Percentiles rank a stretch among this genome's conserved stretches.
Evolutionary conservation across 2,113 vertebrate genomes (phyloP).

Genomic region (Naja naja): DNA sequence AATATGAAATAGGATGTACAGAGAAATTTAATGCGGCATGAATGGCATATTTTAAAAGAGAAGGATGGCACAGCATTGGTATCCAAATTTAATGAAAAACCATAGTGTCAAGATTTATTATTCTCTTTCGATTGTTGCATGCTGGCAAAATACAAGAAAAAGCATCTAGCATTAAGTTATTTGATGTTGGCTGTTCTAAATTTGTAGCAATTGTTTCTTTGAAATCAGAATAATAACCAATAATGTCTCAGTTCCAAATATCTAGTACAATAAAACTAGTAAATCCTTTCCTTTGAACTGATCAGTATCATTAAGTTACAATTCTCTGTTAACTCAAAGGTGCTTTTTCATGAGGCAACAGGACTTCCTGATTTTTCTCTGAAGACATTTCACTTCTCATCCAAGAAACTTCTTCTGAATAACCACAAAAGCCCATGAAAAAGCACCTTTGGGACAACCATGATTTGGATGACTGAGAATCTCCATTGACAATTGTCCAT

Average conservation of each 20-base stretch:
- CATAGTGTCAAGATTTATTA: not conserved
- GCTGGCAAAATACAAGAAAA: not conserved
- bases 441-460: no score
- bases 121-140: not conserved
- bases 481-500: not conserved
- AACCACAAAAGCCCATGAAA: no score
- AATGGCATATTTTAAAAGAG: not conserved
- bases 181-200: not conserved
- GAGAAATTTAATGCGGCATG: not conserved
- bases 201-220: slow-evolving; percentile 2
- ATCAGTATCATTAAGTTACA: not conserved
- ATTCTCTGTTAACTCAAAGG: not conserved
- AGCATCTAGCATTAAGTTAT: not conserved
- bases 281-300: not conserved
- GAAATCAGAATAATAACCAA: not conserved
- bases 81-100: not conserved
- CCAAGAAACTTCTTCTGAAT: no score
- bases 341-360: no score
- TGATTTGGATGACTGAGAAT: no score
- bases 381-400: no score
- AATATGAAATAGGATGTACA: not conserved
- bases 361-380: no score
- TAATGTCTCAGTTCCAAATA: not conserved
- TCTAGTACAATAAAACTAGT: not conserved
- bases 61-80: not conserved